A percentile compares a stretch with the other conserved stretches of the same genome.
Conservation (phyloP, 2,888 invertebrate species). For the Orthosia gothica region DNA sequence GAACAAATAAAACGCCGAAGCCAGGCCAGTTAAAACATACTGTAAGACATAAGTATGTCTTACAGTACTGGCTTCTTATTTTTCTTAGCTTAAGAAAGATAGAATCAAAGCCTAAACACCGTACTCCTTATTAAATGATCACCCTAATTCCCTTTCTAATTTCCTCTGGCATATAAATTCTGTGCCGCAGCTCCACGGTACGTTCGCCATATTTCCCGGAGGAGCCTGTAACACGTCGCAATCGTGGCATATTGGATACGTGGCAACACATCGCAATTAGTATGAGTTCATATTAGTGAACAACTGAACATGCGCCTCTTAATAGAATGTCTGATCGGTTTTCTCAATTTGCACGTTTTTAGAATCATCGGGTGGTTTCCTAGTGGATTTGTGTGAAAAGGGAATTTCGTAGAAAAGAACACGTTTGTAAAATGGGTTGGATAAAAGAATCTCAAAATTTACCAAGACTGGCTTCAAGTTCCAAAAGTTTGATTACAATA, state of each 20-base stretch:
- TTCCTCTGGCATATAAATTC: slow-evolving; percentile 37
- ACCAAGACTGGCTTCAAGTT: neutral
- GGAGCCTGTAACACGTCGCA: slow-evolving; percentile 16
- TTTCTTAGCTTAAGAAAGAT: slow-evolving; percentile 3
- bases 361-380: neutral
- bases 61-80: too few relatives aligned
- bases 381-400: neutral
- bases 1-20: too few relatives aligned
- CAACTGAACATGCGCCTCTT: slow-evolving; percentile 4
- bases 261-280: slow-evolving; percentile 28
- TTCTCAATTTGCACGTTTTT: neutral
- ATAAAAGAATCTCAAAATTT: too few relatives aligned
- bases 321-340: slow-evolving; percentile 15
- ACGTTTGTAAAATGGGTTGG: too few relatives aligned
- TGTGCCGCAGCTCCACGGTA: neutral
- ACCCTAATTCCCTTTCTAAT: slow-evolving; percentile 29
- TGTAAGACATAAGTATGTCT: too few relatives aligned
- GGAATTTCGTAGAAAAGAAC: too few relatives aligned
- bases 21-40: too few relatives aligned
- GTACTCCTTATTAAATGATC: slow-evolving; percentile 27
- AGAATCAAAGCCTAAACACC: neutral
- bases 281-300: slow-evolving; percentile 2
- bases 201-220: slow-evolving; percentile 36
- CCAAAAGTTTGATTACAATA: too few relatives aligned
- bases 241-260: slow-evolving; percentile 5